Evolutionary conservation across 1,140 invertebrate species (phyloP).

Genomic region (Phymastichus coffea): DNA sequence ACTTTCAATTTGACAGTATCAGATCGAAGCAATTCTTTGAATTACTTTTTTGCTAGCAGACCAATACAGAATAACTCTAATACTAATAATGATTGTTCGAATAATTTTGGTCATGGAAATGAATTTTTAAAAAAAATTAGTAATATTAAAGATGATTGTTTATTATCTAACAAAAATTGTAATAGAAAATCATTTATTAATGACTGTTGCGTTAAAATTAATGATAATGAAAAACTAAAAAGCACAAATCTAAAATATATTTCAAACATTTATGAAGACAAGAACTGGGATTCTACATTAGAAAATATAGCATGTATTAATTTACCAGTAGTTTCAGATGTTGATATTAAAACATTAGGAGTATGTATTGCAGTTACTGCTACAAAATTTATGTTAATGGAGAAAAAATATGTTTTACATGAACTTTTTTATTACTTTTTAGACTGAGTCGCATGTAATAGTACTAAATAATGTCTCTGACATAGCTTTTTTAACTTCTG

Average conservation of each 20-base stretch:
- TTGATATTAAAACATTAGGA: not conserved
- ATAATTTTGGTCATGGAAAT: too few species aligned
- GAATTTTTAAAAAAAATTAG: too few species aligned
- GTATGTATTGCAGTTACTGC: not conserved
- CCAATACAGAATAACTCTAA: not conserved
- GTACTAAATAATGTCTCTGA: constrained; percentile 2
- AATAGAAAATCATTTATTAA: not conserved
- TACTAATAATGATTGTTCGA: not conserved
- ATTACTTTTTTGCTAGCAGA: not conserved
- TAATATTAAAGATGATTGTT: not conserved
- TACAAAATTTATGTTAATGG: not conserved
- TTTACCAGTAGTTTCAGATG: constrained; percentile 4
- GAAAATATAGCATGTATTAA: not conserved
- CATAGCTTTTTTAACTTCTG: not conserved
- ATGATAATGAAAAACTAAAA: not conserved
- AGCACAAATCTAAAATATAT: not conserved
- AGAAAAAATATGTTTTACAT: too few species aligned
- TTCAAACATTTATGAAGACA: not conserved
- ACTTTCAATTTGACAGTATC: not conserved
- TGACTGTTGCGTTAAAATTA: not conserved
- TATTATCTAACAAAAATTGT: not conserved
- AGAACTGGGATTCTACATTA: not conserved
- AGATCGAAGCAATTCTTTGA: not conserved
- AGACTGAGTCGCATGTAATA: not conserved
- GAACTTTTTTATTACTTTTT: too few species aligned